phyloP scores from a whole-genome alignment of 1,140 invertebrate genomes.

The Pachyrhynchus sulphureomaculatus region DNA sequence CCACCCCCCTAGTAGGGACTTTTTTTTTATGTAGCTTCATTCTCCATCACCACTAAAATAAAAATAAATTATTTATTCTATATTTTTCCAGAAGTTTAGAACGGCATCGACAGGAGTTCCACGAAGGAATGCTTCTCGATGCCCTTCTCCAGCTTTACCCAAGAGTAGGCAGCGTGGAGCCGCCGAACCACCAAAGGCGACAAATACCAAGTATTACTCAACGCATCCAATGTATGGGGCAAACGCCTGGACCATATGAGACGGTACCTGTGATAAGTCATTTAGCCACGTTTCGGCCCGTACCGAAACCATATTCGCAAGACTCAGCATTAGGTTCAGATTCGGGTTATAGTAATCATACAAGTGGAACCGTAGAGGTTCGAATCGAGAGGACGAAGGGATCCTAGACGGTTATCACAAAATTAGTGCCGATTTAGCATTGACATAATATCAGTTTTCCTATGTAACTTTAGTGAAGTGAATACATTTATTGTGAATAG shows the following conservation, averaged over 20 bases:
- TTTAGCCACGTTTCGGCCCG: slow-evolving; percentile 48
- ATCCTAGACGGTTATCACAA: slow-evolving; percentile 48
- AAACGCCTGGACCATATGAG: slow-evolving; percentile 58
- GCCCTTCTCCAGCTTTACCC: slow-evolving; percentile 64
- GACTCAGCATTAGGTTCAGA: slow-evolving; percentile 66
- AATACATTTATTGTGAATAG: not conserved
- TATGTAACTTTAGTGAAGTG: not conserved
- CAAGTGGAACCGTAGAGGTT: slow-evolving; percentile 50
- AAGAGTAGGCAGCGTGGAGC: slow-evolving; percentile 55
- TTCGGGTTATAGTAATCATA: slow-evolving; percentile 70
- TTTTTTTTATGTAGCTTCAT: too few relatives aligned
- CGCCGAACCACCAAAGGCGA: slow-evolving; percentile 32
- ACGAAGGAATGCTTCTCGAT: slow-evolving; percentile 67
- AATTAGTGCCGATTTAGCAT: slow-evolving; percentile 49
- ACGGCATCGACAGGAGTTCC: slow-evolving; percentile 60
- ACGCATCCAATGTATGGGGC: slow-evolving; percentile 56
- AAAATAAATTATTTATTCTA: too few relatives aligned
- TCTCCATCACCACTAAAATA: too few relatives aligned
- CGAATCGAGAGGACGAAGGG: slow-evolving; percentile 46
- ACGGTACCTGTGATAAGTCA: slow-evolving; percentile 59
- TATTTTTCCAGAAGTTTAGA: slow-evolving; percentile 61
- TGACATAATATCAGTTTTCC: slow-evolving; percentile 40
- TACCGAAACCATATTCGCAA: slow-evolving; percentile 51
- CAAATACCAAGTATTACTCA: slow-evolving; percentile 52
- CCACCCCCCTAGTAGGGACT: too few relatives aligned